These are phyloP conservation scores for Artemia sp. DNA, from an alignment of 2,888 invertebrate genomes.

Conservation along the genomic window DNA sequence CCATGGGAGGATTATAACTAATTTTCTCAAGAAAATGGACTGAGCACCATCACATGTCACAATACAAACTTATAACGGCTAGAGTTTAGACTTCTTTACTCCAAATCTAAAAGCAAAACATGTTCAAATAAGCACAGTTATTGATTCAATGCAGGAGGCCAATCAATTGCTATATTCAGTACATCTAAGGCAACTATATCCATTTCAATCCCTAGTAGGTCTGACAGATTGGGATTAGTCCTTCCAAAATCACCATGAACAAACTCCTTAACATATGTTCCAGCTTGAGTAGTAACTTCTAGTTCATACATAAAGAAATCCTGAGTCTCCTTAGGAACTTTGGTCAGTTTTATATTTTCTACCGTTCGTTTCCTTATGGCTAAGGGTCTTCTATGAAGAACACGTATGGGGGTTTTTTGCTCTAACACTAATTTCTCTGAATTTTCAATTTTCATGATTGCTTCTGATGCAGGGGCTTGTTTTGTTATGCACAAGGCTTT, in stretches of 20 bases:
- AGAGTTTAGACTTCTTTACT: no score
- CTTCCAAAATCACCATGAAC: conserved; percentile 88
- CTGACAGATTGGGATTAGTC: conserved; percentile 55
- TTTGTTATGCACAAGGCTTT: conserved; percentile 50
- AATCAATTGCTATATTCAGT: conserved; percentile 49
- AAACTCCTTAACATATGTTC: conserved; percentile 94
- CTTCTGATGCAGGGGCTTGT: conserved; percentile 30
- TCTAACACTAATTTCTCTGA: conserved; percentile 39
- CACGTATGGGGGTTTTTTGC: conserved; percentile 78
- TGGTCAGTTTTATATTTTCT: conserved; percentile 43
- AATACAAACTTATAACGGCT: no score
- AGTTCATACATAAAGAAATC: conserved; percentile 41
- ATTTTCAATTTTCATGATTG: conserved; percentile 32
- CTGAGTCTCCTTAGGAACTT: conserved; percentile 34
- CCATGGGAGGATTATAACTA: no score
- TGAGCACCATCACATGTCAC: no score
- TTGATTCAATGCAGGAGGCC: conserved; percentile 39
- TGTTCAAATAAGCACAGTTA: background rate
- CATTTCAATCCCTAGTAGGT: conserved; percentile 47
- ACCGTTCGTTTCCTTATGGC: conserved; percentile 49
- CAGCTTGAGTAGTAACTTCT: conserved; percentile 62
- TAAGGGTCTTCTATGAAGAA: conserved; percentile 65
- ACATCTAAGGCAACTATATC: conserved; percentile 91
- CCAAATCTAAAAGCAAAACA: no score
- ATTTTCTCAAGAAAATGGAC: no score